A percentile compares a stretch with the other conserved stretches of the same genome.
Conservation (phyloP, 2,113 vertebrate genomes). For the Struthio camelus region DNA sequence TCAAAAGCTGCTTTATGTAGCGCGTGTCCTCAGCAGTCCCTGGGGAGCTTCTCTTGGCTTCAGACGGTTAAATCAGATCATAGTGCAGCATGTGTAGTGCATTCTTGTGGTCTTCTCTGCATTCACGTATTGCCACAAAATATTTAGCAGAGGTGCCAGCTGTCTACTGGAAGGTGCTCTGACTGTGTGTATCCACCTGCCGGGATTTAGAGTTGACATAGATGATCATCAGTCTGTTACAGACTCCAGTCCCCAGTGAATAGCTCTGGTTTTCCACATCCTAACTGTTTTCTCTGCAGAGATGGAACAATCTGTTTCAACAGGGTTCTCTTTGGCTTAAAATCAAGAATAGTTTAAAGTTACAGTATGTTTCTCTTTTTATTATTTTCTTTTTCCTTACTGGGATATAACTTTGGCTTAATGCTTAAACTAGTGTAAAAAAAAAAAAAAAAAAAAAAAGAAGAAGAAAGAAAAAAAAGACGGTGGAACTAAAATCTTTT, state of each 20-base stretch:
- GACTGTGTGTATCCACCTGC: neutral
- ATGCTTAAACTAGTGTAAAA: neutral
- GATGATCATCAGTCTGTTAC: neutral
- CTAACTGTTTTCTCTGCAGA: neutral
- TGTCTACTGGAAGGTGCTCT: neutral
- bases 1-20: neutral
- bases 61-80: neutral
- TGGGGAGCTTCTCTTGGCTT: neutral
- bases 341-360: neutral
- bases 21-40: neutral
- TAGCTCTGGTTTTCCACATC: neutral
- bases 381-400: neutral
- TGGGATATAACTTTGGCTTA: neutral
- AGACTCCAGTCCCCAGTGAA: neutral
- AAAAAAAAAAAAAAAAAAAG: neutral
- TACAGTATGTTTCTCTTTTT: neutral
- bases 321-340: neutral
- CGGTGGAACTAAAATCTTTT: neutral
- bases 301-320: neutral
- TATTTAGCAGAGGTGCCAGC: neutral
- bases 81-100: neutral
- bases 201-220: neutral
- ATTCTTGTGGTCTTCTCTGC: constrained; percentile 17
- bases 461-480: no score
- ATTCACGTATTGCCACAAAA: neutral